A percentile compares a stretch with the other conserved stretches of the same genome.
These are phyloP conservation scores for Grammomys dolichurus DNA, from an alignment of 2,113 vertebrate species.

Conservation along the genomic window DNA sequence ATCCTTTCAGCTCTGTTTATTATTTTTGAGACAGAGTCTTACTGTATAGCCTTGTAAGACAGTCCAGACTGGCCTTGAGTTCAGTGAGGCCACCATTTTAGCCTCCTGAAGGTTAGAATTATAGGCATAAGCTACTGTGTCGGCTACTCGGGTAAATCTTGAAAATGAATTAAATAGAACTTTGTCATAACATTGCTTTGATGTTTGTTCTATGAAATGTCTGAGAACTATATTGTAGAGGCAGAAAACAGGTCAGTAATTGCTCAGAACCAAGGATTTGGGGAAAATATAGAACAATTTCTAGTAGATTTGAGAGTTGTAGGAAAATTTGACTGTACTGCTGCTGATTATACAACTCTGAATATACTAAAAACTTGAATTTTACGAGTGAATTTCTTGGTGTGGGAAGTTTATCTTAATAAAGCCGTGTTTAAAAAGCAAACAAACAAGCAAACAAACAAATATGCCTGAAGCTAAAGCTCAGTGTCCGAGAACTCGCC, in stretches of 20 bases:
- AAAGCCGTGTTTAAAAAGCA: not conserved
- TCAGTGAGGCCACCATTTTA: not conserved
- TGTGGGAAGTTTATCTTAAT: not conserved
- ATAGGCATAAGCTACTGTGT: not conserved
- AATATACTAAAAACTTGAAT: not conserved
- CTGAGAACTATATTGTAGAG: not conserved
- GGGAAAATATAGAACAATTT: not conserved
- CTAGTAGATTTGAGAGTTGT: not conserved
- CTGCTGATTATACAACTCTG: not conserved
- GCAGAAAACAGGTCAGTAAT: not conserved
- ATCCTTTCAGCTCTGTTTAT: not conserved
- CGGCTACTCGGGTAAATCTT: not conserved
- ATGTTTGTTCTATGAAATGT: not conserved
- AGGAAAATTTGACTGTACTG: not conserved
- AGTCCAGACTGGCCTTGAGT: not conserved
- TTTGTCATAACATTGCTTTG: not conserved
- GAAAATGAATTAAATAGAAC: conserved; percentile 7
- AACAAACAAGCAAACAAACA: not conserved
- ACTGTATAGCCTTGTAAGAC: not conserved
- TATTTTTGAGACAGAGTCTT: not conserved
- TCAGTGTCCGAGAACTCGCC: not conserved
- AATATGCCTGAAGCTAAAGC: not conserved
- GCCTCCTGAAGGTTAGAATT: not conserved
- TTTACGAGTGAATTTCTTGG: not conserved
- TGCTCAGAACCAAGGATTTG: not conserved